Base-by-base conservation (phyloP, 2,113 vertebrate genomes). In the Hippocampus mohnikei region DNA sequence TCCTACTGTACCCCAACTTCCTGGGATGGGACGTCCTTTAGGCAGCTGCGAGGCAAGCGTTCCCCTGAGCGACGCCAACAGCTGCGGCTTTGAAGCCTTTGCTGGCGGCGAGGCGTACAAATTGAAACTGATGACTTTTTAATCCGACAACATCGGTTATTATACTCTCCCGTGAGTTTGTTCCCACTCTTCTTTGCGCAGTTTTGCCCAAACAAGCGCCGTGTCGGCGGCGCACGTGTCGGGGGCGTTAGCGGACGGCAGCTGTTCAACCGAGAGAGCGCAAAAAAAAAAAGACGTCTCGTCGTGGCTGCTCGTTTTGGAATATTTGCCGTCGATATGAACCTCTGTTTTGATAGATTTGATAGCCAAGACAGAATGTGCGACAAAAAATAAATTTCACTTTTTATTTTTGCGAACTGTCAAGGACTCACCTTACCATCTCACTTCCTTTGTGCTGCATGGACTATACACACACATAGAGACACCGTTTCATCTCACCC, bases 71-170 rank as follows among this genome's bases (percentile, higher is more conserved):
- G 55, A 69, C 21, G 37, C 40, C 40, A 11, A n/a, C 41, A 40
- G 66, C 66, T 48, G 59, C 62, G 23, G 46, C 64, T n/a, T 20
- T 44, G n/a, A 66, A 44, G 55, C 44, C 15, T 55, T 69, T 20
- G 23, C 13, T 44, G 23, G 58, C 64, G 1, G 37, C 21, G 37
- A 69, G 58, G 55, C 58, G 66, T 73, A 73, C 12, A 72, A 46
- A 65, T 48, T 46, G 37, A 33, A 53, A 59, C 29, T n/a, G n/a
- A 37, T 64, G 3, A 52, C 42, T 67, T 64, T 63, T 64, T 42
- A 64, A 64, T 64, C 37, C 16, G 5, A 8, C 55, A 29, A 5
- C n/a, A 56, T 23, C 23, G 46, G 4, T 67, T 61, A 61, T 44
- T 59, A 27, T 27, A 41, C 60, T 25, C 25, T 55, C 63, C 6